Percentiles rank a stretch among this genome's conserved stretches.
phyloP scores from a whole-genome alignment of 2,888 invertebrate species.

The Leucoma salicis region DNA sequence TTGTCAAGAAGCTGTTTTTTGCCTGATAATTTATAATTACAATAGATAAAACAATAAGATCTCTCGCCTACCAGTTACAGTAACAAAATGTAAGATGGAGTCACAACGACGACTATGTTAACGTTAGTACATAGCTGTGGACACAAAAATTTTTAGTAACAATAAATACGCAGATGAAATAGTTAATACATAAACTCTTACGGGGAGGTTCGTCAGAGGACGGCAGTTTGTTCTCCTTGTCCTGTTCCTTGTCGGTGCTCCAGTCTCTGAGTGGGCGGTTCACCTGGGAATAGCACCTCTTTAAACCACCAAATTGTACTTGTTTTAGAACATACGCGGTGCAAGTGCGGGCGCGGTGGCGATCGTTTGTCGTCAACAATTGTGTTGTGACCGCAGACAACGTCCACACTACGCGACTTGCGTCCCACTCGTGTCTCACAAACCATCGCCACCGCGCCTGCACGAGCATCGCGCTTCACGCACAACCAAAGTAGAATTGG shows the following conservation, averaged over 20 bases:
- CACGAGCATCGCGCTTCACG: slow-evolving; percentile 6
- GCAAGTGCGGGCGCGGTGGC: slow-evolving; percentile 12
- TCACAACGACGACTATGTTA: no score
- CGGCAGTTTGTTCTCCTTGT: slow-evolving; percentile 79
- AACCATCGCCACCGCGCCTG: slow-evolving; percentile 13
- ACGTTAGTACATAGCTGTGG: no score
- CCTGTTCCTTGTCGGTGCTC: slow-evolving; percentile 68
- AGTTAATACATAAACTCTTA: slow-evolving; percentile 39
- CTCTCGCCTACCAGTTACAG: no score
- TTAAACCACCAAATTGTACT: slow-evolving; percentile 1
- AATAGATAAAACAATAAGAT: background rate
- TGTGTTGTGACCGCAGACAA: slow-evolving; percentile 11
- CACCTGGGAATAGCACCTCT: slow-evolving; percentile 54
- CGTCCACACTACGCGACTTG: background rate
- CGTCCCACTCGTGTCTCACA: slow-evolving; percentile 2
- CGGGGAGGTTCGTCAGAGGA: slow-evolving; percentile 89
- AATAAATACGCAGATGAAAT: background rate
- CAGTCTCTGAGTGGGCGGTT: slow-evolving; percentile 73
- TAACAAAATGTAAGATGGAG: no score
- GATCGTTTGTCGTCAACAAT: slow-evolving; percentile 14
- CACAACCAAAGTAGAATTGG: slow-evolving; percentile 11
- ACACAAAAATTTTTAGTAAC: background rate
- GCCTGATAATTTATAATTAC: slow-evolving; percentile 49
- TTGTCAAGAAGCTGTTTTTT: slow-evolving; percentile 75
- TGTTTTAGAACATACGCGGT: slow-evolving; percentile 4